Conservation (phyloP, 1,140 invertebrate species). For the Anagrus nilaparvatae region DNA sequence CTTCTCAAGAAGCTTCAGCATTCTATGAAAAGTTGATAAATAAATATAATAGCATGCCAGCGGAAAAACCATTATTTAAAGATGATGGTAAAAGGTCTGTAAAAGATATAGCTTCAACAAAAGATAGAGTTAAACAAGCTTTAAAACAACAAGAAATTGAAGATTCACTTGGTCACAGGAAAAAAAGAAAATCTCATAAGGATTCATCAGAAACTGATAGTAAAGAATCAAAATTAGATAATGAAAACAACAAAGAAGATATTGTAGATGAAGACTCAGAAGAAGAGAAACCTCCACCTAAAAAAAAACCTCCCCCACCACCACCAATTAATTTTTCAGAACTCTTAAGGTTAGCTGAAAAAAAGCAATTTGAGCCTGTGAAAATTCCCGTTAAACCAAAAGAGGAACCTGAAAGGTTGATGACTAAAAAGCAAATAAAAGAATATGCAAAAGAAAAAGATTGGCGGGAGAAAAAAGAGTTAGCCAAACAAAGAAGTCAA, state of each 20-base stretch:
- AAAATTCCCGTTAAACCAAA: conserved; percentile 47
- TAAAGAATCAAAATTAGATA: conserved; percentile 15
- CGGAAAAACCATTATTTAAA: conserved; percentile 43
- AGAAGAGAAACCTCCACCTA: conserved; percentile 48
- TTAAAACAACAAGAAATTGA: conserved; percentile 61
- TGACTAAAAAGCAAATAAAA: conserved; percentile 71
- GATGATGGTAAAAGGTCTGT: conserved; percentile 33
- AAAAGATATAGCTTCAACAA: conserved; percentile 41
- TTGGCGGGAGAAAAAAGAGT: conserved; percentile 42
- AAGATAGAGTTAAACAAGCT: conserved; percentile 64
- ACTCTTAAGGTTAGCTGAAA: conserved; percentile 66
- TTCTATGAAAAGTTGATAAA: conserved; percentile 76
- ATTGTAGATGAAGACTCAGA: conserved; percentile 16
- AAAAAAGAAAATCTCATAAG: conserved; percentile 46
- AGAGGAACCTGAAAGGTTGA: conserved; percentile 55
- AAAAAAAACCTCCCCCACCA: conserved; percentile 45
- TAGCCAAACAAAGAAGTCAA: conserved; percentile 21
- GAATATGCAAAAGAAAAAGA: conserved; percentile 55
- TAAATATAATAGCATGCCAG: conserved; percentile 63
- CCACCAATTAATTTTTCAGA: conserved; percentile 65
- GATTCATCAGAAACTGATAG: conserved; percentile 13
- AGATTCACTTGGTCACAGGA: conserved; percentile 53
- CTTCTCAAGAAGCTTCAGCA: conserved; percentile 67
- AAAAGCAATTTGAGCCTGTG: conserved; percentile 73
- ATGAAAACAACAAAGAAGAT: conserved; percentile 19